Percentiles rank a stretch among this genome's conserved stretches.
These are phyloP conservation scores for Pecten maximus DNA, from an alignment of 2,888 invertebrate species.

Conservation along the genomic window DNA sequence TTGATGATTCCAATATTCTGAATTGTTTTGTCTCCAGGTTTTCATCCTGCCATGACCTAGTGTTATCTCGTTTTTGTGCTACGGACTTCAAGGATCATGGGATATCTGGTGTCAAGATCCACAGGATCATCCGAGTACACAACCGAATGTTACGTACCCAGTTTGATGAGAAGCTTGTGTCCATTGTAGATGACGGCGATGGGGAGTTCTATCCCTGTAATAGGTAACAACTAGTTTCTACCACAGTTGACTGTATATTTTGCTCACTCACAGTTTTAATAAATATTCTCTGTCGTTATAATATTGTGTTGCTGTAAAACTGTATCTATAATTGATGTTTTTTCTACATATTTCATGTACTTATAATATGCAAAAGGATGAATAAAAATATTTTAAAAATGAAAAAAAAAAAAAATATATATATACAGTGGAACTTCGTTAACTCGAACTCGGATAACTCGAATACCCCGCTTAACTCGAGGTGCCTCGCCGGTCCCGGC, in stretches of 20 bases:
- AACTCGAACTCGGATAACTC: too few relatives aligned
- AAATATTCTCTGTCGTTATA: too few relatives aligned
- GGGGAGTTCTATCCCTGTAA: constrained; percentile 73
- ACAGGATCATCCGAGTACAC: constrained; percentile 79
- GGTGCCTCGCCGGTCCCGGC: too few relatives aligned
- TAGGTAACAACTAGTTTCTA: constrained; percentile 62
- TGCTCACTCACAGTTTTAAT: neutral
- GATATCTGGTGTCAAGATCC: constrained; percentile 79
- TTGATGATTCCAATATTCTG: neutral
- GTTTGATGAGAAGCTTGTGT: constrained; percentile 78
- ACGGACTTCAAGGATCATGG: constrained; percentile 77
- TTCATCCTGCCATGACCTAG: constrained; percentile 80
- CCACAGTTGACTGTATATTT: neutral
- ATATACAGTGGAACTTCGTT: too few relatives aligned
- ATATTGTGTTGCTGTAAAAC: too few relatives aligned
- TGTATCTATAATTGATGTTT: too few relatives aligned
- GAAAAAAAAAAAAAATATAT: too few relatives aligned
- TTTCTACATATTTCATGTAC: too few relatives aligned
- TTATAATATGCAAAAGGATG: too few relatives aligned
- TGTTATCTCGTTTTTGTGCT: constrained; percentile 82
- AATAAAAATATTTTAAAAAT: too few relatives aligned
- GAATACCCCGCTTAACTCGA: too few relatives aligned
- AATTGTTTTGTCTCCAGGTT: constrained; percentile 71
- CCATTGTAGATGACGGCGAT: constrained; percentile 74
- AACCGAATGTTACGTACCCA: constrained; percentile 78